Base-by-base conservation (phyloP, 2,888 invertebrate genomes). In the Eristalis intricaria region DNA sequence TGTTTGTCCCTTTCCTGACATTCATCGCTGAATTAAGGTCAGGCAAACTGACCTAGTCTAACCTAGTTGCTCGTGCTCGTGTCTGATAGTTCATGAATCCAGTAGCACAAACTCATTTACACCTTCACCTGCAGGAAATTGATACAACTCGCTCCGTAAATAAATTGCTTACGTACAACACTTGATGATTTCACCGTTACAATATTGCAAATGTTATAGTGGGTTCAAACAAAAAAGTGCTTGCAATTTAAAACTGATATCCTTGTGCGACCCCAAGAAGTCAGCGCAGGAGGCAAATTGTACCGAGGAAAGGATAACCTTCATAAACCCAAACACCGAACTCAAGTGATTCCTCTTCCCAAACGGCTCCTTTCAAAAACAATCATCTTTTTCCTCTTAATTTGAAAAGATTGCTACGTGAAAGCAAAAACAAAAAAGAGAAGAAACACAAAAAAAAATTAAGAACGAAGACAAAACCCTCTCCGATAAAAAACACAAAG, bases 371-470 rank as follows among this genome's bases (percentile, higher is more conserved):
- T 35, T 64, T 69, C 38, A 58, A 78, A 65, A 78, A 78, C 78
- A 79, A 79, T 60, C 64, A 65, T 78, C 23, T 66, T 35, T 40
- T 29, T 64, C 26, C 35, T 70, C 70, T 63, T 78, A 79, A 66
- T 79, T 79, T 78, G 40, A 56, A 65, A 71, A 65, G 69, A 64
- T 70, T 64, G 38, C 38, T 56, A 43, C 32, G 29, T 19, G 63
- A 22, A 32, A 23, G 23, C 32, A 22, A 69, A 29, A 63, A 23
- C 11, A 63, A 26, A 60, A 23, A 4, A 2, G n/a, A 4, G 5
- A 50, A 15, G 50, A 19, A 8, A n/a, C 1, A 29, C 4, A 32
- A 10, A 4, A 32, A 32, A 0, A 29, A 29, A 32, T 1, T 1
- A 32, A 32, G 15, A 43, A 43, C 43, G 50, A 50, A 50, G 50